Conservation (phyloP, 2,797 vertebrate genomes). For the Perodicticus potto region DNA sequence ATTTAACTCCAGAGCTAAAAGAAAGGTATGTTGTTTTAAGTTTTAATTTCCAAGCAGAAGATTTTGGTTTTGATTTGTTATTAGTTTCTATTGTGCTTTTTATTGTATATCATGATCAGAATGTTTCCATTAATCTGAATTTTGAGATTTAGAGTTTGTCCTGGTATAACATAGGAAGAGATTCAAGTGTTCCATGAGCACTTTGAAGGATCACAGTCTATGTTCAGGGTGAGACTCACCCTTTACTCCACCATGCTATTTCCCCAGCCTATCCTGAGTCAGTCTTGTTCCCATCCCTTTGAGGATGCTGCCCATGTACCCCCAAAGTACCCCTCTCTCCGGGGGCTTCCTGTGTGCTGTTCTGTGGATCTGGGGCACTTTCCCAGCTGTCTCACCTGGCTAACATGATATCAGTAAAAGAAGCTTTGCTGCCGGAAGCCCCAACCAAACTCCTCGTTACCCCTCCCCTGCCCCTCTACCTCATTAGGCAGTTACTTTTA, state of each 20-base stretch:
- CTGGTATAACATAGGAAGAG: background rate
- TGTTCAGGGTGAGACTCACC: background rate
- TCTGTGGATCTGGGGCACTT: background rate
- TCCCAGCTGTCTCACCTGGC: fast-evolving
- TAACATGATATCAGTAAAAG: background rate
- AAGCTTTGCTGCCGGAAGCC: background rate
- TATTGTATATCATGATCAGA: background rate
- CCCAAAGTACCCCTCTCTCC: background rate
- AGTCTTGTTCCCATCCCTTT: background rate
- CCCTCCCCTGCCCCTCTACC: background rate
- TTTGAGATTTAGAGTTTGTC: background rate
- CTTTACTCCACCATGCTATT: too few species aligned
- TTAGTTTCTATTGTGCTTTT: background rate
- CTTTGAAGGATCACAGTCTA: background rate
- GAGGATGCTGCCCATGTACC: background rate
- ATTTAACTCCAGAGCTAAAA: conserved; percentile 33
- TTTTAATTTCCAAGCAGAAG: background rate
- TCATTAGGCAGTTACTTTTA: background rate
- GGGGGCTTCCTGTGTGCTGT: fast-evolving
- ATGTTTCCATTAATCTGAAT: background rate
- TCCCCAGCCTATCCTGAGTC: background rate
- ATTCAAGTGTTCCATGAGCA: background rate
- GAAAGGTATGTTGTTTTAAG: background rate
- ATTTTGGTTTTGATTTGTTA: background rate
- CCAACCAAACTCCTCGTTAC: background rate